phyloP scores from a whole-genome alignment of 2,113 vertebrate genomes.

The Crotalus helleri region DNA sequence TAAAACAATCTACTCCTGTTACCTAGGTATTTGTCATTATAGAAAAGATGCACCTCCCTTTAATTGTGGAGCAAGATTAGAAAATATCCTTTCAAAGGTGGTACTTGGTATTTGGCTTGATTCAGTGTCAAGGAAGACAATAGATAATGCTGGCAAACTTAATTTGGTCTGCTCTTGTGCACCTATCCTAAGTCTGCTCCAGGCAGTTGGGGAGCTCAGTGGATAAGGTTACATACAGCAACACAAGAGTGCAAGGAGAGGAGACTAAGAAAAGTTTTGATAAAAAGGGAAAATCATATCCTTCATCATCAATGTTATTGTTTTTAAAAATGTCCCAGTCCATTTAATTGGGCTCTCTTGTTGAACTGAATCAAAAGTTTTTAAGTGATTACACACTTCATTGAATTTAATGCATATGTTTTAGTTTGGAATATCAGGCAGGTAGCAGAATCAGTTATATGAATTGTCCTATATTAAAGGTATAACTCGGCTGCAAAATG shows the following conservation, averaged over 20 bases:
- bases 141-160: neutral
- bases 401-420: neutral
- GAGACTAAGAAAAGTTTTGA: neutral
- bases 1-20: neutral
- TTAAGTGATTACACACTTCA: neutral
- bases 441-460: neutral
- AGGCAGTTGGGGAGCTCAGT: neutral
- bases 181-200: neutral
- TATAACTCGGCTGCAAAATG: neutral
- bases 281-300: neutral
- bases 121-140: neutral
- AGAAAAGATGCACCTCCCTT: neutral
- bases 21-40: neutral
- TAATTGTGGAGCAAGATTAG: neutral
- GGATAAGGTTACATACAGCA: neutral
- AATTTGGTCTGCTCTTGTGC: neutral
- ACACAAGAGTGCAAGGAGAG: neutral
- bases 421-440: neutral
- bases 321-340: neutral
- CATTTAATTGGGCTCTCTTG: neutral
- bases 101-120: neutral
- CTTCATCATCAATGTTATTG: neutral
- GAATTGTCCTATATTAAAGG: neutral
- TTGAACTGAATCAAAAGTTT: neutral
- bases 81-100: neutral